phyloP scores from a whole-genome alignment of 2,113 vertebrate species.

The Motacilla tschutschensis region DNA sequence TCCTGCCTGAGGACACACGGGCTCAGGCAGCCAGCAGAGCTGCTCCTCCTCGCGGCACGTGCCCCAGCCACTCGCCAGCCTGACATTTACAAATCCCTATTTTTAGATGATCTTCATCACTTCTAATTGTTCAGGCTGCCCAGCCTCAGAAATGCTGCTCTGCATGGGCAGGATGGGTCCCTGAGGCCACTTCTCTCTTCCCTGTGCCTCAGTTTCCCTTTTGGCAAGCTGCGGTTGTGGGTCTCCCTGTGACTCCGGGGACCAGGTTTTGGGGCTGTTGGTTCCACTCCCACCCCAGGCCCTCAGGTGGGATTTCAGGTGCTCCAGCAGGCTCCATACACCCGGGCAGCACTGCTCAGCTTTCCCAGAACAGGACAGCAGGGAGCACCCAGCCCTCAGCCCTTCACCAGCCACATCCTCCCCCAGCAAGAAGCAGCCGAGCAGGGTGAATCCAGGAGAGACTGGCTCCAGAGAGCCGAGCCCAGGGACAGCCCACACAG shows the following conservation, averaged over 20 bases:
- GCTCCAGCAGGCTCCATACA: fast-evolving
- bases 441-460: background rate
- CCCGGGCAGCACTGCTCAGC: fast-evolving
- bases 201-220: background rate
- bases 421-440: fast-evolving
- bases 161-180: fast-evolving
- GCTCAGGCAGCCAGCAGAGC: fast-evolving
- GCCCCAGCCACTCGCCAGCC: background rate
- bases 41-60: background rate
- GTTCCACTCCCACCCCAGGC: fast-evolving
- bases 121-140: background rate
- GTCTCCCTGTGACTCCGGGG: too few relatives aligned
- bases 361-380: fast-evolving
- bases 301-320: background rate
- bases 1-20: fast-evolving
- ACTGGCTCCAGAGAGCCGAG: fast-evolving
- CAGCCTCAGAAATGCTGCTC: background rate
- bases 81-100: conserved; percentile 26
- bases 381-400: background rate
- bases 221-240: fast-evolving
- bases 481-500: fast-evolving
- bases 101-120: background rate
- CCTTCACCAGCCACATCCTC: fast-evolving
- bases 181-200: background rate
- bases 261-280: fast-evolving